Percentiles rank a stretch among this genome's conserved stretches.
Conservation (phyloP, 2,113 vertebrate species). For the Silurus asotus region DNA sequence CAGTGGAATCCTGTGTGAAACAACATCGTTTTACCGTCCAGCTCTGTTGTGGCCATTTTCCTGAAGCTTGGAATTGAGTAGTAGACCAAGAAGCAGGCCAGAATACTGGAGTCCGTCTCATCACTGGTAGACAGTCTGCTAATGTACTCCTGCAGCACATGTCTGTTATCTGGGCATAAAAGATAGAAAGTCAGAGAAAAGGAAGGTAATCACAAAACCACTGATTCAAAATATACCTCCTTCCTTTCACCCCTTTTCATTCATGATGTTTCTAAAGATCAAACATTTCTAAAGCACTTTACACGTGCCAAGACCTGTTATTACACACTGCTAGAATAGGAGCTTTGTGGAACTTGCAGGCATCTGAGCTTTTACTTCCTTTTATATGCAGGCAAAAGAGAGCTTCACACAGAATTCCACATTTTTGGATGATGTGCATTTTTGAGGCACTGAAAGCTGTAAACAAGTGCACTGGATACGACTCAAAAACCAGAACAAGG, state of each 20-base stretch:
- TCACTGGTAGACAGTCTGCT: slow-evolving; percentile 70
- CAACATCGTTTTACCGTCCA: slow-evolving; percentile 77
- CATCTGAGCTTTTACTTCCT: neutral
- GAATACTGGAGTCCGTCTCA: slow-evolving; percentile 70
- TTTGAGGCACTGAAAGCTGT: neutral
- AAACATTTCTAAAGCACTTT: neutral
- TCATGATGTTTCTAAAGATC: neutral
- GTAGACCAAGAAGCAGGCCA: slow-evolving; percentile 91
- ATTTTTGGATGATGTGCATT: neutral
- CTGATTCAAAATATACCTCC: neutral
- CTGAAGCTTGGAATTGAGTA: slow-evolving; percentile 82
- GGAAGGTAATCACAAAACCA: neutral
- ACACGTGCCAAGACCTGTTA: neutral
- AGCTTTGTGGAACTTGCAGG: neutral
- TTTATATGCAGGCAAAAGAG: neutral
- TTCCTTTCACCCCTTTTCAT: neutral
- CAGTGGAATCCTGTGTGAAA: too few relatives aligned
- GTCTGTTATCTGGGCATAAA: slow-evolving; percentile 75
- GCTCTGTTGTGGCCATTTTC: slow-evolving; percentile 72
- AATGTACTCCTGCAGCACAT: slow-evolving; percentile 78
- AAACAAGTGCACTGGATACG: neutral
- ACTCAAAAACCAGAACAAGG: neutral
- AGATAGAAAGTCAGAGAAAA: slow-evolving; percentile 9
- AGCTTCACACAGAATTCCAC: neutral
- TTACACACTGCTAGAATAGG: neutral